Evolutionary conservation across 92 coral and sea anemone species (phyloP), one percentile per base, ranked within the genome.

Genomic region (Palythoa grandiflora): DNA sequence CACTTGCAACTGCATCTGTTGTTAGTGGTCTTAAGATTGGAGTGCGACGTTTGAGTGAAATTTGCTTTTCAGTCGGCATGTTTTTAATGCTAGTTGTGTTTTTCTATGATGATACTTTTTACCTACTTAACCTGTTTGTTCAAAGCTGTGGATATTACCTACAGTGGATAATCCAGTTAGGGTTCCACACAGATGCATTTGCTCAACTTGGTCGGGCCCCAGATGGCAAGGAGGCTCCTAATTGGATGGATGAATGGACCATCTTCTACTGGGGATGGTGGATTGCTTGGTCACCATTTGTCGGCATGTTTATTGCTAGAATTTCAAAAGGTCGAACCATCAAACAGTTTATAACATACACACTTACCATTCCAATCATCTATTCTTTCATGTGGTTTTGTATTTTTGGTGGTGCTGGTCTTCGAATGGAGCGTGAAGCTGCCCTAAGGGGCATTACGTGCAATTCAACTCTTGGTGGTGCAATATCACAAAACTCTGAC

Each of bases 101-200:
- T 44, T 44, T 44, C 50, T 44, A 44, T 44, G 65, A 59, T 59
- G 73, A 87, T 75, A 87, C 90, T 2, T 87, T 85, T 85, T 87
- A 39, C 36, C 79, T 87, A 1, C 77, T 87, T 51, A 87, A 78
- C 21, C 84, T 87, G 8, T 87, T 77, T 77, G 90, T 87, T 6
- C 90, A 87, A 38, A 87, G 90, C 75, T 65, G 78, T 78, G 90
- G 90, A 51, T 87, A 87, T 68, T 87, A 87, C 44, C 80, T 87
- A 2, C 85, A 87, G 72, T 87, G 78, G 77, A 15, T 87, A 37
- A 65, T 87, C 50, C 50, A 44, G 50, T 3, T 44, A 44, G 50
- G 50, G 50, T 44, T 44, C 50, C 50, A 44, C 50, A 44, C 50
- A 44, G 50, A 44, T 44, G 50, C 50, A 4, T 44, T 44, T 44